Conservation (phyloP, 1,140 invertebrate species). For the Popillia japonica region DNA sequence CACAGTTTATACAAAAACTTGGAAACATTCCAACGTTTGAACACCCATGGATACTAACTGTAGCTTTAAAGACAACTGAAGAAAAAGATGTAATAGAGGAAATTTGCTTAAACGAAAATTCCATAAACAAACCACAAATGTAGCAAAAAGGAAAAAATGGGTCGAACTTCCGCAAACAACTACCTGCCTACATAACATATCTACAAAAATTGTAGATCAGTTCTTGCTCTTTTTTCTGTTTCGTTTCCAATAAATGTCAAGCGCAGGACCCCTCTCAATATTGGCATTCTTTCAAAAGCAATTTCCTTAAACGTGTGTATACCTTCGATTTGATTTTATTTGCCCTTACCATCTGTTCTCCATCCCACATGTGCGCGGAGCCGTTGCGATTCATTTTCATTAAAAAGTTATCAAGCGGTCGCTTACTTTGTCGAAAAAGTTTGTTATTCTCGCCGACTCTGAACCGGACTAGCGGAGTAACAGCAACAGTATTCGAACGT, state of each 20-base stretch:
- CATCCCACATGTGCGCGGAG: background rate
- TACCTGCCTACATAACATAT: no score
- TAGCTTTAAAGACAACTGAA: no score
- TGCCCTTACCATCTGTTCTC: slow-evolving; percentile 2
- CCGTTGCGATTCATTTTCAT: slow-evolving; percentile 27
- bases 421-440: slow-evolving; percentile 28
- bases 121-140: no score
- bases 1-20: no score
- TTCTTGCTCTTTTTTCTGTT: background rate
- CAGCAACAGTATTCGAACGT: background rate
- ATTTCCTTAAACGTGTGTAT: slow-evolving; percentile 4
- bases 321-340: slow-evolving; percentile 12
- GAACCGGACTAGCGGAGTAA: background rate
- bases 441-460: background rate
- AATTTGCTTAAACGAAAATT: no score
- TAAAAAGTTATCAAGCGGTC: slow-evolving; percentile 31
- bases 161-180: no score
- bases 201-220: background rate
- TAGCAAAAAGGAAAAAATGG: no score
- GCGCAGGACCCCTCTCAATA: background rate
- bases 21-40: no score
- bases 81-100: no score
- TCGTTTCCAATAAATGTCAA: background rate
- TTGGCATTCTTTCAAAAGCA: slow-evolving; percentile 32
- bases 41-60: no score